A percentile compares a stretch with the other conserved stretches of the same genome.
Evolutionary conservation across 2,888 invertebrate species (phyloP).

Genomic region (Poecilus cupreus): DNA sequence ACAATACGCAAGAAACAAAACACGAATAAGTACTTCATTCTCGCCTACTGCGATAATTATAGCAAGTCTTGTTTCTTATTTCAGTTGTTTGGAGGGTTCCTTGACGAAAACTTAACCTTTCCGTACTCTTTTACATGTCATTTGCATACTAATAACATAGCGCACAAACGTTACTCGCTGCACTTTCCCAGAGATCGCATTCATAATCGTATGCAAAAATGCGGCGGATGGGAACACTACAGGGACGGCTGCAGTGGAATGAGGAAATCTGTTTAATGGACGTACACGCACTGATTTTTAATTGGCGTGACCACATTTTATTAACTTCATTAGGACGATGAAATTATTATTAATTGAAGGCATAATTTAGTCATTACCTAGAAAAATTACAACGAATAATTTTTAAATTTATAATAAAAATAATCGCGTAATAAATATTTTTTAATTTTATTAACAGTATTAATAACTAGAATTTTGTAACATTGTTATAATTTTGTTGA

Average conservation of each 20-base stretch:
- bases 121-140: slow-evolving; percentile 45
- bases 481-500: too few relatives aligned
- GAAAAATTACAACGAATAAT: slow-evolving; percentile 12
- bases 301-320: slow-evolving; percentile 22
- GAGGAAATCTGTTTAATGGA: slow-evolving; percentile 5
- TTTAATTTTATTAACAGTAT: neutral
- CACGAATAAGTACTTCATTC: slow-evolving; percentile 6
- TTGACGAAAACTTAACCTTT: slow-evolving; percentile 52
- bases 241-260: neutral
- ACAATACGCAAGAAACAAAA: slow-evolving; percentile 34
- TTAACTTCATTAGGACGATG: slow-evolving; percentile 4
- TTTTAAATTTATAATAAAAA: slow-evolving; percentile 1
- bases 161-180: neutral
- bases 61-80: slow-evolving; percentile 9
- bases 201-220: slow-evolving; percentile 49
- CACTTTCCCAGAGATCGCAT: slow-evolving; percentile 50
- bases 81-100: slow-evolving; percentile 27
- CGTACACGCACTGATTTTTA: neutral
- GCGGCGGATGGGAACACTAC: neutral
- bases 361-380: slow-evolving; percentile 5
- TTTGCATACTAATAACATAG: slow-evolving; percentile 56
- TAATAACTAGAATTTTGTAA: too few relatives aligned
- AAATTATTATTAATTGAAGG: slow-evolving; percentile 16
- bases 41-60: slow-evolving; percentile 39
- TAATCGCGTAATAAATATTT: neutral